phyloP scores from a whole-genome alignment of 2,888 invertebrate genomes.

The Folsomia manolachei region DNA sequence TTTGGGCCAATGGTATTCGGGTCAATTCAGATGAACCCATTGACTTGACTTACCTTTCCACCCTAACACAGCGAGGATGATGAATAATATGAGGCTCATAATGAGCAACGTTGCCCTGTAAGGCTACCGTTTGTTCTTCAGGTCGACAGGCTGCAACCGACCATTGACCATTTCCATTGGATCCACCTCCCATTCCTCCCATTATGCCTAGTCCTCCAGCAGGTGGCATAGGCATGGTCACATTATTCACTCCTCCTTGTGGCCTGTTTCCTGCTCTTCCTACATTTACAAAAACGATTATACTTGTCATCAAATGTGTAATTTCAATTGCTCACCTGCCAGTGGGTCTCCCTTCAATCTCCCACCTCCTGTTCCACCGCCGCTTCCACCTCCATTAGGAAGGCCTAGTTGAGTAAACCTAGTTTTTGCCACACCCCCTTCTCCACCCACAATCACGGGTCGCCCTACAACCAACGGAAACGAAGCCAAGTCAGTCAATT shows the following conservation, averaged over 20 bases:
- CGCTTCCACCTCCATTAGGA: not conserved
- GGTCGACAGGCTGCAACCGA: conserved; percentile 28
- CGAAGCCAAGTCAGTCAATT: not conserved
- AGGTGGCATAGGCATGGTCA: no score
- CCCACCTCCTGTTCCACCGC: no score
- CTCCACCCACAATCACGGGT: not conserved
- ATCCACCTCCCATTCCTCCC: no score
- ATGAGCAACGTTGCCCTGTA: conserved; percentile 8
- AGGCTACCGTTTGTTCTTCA: conserved; percentile 26
- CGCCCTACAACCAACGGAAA: not conserved
- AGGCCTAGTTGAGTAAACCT: not conserved
- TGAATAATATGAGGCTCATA: conserved; percentile 21
- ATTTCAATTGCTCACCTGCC: no score
- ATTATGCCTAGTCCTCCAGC: no score
- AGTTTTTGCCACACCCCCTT: not conserved
- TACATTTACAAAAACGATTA: no score
- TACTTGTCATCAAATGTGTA: no score
- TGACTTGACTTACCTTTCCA: conserved; percentile 28
- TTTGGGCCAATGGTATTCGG: not conserved
- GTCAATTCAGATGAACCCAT: no score
- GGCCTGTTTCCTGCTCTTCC: no score
- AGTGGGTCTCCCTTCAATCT: no score
- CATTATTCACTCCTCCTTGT: no score
- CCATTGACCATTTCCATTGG: no score
- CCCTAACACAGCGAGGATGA: conserved; percentile 28